phyloP scores from a whole-genome alignment of 92 coral and sea anemone genomes.

The Desmophyllum pertusum region DNA sequence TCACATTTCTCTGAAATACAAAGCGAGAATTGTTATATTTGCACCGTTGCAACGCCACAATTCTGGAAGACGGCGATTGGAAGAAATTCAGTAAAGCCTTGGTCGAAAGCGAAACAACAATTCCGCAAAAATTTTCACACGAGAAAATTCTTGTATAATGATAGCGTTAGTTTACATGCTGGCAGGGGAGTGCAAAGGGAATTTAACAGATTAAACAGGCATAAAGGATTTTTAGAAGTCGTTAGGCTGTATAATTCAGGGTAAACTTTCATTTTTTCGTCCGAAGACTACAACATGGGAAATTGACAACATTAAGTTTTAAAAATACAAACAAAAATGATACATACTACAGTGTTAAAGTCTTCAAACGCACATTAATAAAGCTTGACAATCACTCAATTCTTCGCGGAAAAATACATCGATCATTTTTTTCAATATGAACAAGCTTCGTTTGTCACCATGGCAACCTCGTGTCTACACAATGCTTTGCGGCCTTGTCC shows the following conservation, averaged over 20 bases:
- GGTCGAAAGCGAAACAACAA: background rate
- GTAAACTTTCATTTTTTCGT: slow-evolving; percentile 1
- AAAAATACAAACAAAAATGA: background rate
- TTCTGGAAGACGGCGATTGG: too few species aligned
- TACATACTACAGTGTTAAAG: background rate
- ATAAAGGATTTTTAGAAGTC: background rate
- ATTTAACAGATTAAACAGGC: background rate
- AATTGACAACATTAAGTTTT: background rate
- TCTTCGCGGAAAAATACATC: slow-evolving; percentile 13
- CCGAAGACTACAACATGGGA: background rate
- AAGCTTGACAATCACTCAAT: background rate
- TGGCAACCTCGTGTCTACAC: slow-evolving; percentile 17
- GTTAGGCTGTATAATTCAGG: background rate
- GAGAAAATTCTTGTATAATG: slow-evolving; percentile 19
- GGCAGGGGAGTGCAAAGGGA: background rate
- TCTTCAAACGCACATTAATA: background rate
- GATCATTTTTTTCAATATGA: background rate
- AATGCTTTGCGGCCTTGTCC: slow-evolving; percentile 39
- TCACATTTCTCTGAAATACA: background rate
- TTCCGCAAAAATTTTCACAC: slow-evolving; percentile 12
- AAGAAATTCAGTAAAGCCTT: background rate
- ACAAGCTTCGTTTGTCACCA: slow-evolving; percentile 7
- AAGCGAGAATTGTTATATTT: background rate
- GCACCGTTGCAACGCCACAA: background rate
- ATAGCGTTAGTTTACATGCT: background rate